Percentiles rank a stretch among this genome's conserved stretches.
Evolutionary conservation across 2,797 vertebrate genomes (phyloP).

Genomic region (Chromis chromis): DNA sequence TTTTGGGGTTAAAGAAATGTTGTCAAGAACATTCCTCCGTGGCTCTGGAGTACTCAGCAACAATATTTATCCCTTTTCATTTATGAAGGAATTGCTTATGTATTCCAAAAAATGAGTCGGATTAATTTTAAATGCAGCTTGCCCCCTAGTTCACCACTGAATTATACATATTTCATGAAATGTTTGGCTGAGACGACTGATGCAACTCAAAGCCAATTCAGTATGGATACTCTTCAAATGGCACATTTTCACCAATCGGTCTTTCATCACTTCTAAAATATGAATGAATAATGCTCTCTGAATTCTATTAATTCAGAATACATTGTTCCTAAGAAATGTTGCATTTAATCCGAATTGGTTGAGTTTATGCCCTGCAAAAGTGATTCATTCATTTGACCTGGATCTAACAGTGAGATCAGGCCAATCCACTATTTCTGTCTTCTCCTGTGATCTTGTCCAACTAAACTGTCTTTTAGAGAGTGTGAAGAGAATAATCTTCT

Average conservation of each 20-base stretch:
- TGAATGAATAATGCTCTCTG: constrained; percentile 44
- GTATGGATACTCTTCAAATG: constrained; percentile 53
- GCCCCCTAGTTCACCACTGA: constrained; percentile 48
- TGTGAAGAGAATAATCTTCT: constrained; percentile 20
- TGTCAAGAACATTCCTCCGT: constrained; percentile 29
- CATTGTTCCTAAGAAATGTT: constrained; percentile 29
- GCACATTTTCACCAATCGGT: constrained; percentile 56
- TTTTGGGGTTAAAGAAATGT: constrained; percentile 3
- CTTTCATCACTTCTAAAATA: constrained; percentile 59
- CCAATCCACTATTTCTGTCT: not conserved
- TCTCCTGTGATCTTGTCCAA: constrained; percentile 36
- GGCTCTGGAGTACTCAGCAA: constrained; percentile 1
- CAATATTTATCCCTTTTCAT: constrained; percentile 35
- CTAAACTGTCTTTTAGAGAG: constrained; percentile 26
- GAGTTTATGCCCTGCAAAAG: not conserved
- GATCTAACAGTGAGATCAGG: constrained; percentile 21
- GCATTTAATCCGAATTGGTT: constrained; percentile 25
- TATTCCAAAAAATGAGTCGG: constrained; percentile 57
- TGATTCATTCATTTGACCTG: constrained; percentile 16
- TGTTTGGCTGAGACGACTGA: constrained; percentile 34
- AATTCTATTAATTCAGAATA: constrained; percentile 43
- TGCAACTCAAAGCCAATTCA: constrained; percentile 43
- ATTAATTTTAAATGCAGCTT: constrained; percentile 55
- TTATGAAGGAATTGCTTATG: constrained; percentile 17
- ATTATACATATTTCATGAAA: constrained; percentile 67